Percentiles rank a stretch among this genome's conserved stretches.
These are phyloP conservation scores for Drosophila villosipedis DNA, from an alignment of 2,888 invertebrate species.

Conservation along the genomic window DNA sequence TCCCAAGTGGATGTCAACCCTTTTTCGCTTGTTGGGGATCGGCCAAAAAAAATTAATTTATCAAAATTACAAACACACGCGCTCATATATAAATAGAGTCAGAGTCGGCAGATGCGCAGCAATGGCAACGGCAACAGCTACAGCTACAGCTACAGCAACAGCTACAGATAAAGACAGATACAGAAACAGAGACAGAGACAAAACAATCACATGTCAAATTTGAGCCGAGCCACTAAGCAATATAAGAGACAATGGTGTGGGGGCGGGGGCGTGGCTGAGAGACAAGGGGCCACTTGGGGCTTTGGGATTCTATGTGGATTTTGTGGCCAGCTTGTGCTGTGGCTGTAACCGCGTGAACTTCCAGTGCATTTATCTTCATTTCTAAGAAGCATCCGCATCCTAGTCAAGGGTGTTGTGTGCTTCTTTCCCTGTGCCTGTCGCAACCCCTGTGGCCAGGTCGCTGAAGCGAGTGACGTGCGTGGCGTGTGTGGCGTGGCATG, in stretches of 20 bases:
- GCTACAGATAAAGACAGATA: conserved; percentile 43
- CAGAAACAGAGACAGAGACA: conserved; percentile 55
- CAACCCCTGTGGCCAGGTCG: conserved; percentile 34
- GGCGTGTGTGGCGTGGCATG: conserved; percentile 24
- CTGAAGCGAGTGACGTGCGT: conserved; percentile 53
- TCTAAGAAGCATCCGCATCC: conserved; percentile 48
- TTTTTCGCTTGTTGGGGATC: conserved; percentile 53
- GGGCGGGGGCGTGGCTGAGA: background rate
- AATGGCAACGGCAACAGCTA: conserved; percentile 26
- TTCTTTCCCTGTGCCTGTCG: conserved; percentile 16
- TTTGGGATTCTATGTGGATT: conserved; percentile 49
- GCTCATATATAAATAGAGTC: conserved; percentile 22
- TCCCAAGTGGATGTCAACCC: conserved; percentile 78
- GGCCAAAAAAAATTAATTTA: conserved; percentile 81
- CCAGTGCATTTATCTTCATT: conserved; percentile 83
- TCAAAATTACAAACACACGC: conserved; percentile 76
- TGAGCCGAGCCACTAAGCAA: conserved; percentile 74
- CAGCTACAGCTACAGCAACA: conserved; percentile 46
- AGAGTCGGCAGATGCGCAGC: conserved; percentile 53
- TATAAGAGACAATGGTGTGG: conserved; percentile 16
- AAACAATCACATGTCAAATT: conserved; percentile 83
- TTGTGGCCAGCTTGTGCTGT: conserved; percentile 71
- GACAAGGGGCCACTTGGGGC: conserved; percentile 44
- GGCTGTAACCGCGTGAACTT: conserved; percentile 73
- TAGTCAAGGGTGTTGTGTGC: conserved; percentile 52